Conservation (phyloP, 2,113 vertebrate species). For the Brachyhypopomus gauderio region DNA sequence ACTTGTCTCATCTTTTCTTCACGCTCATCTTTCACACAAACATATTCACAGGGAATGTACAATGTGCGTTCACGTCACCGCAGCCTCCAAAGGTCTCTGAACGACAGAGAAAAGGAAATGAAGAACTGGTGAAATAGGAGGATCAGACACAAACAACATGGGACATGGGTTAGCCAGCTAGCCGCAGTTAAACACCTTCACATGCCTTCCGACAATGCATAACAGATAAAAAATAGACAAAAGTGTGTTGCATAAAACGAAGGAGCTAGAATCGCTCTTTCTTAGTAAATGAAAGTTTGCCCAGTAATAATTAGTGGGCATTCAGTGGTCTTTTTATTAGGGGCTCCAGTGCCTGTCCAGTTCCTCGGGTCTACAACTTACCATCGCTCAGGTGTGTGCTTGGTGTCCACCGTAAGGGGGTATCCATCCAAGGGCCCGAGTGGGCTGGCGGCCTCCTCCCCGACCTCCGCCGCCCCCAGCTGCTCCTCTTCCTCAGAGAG, state of each 20-base stretch:
- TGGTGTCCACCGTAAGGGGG: slow-evolving; percentile 66
- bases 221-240: no score
- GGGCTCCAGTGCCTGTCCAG: neutral
- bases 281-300: no score
- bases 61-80: slow-evolving; percentile 25
- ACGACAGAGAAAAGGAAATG: slow-evolving; percentile 3
- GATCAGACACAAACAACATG: no score
- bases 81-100: slow-evolving; percentile 21
- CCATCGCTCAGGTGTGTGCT: slow-evolving; percentile 75
- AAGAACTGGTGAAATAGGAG: neutral
- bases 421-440: slow-evolving; percentile 55
- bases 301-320: neutral
- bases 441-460: slow-evolving; percentile 51
- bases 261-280: no score
- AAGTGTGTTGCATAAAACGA: no score
- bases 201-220: no score
- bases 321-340: neutral
- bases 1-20: neutral
- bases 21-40: slow-evolving; percentile 38
- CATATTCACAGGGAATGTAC: slow-evolving; percentile 52
- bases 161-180: no score
- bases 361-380: slow-evolving; percentile 42
- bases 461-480: slow-evolving; percentile 62
- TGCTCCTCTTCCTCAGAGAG: slow-evolving; percentile 70
- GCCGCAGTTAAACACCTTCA: no score